Evolutionary conservation across 1,140 invertebrate species (phyloP), one percentile per base, ranked within the genome.

Genomic region (Goniozus legneri): DNA sequence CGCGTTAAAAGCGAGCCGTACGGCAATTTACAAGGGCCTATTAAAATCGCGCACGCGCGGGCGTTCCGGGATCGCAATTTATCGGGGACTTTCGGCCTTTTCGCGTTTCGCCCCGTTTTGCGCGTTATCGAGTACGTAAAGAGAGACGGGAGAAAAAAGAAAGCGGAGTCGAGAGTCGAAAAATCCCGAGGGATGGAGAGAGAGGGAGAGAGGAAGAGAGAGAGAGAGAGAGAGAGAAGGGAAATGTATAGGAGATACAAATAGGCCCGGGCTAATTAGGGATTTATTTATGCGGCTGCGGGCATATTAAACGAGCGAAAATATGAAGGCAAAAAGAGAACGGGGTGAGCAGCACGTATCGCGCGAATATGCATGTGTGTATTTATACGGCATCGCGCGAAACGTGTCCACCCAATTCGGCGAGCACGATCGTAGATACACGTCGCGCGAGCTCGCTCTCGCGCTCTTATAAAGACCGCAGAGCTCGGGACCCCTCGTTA

Each of bases 221-320:
- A 14, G 33, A 16, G 14, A 19, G 39, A 35, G 30, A 40, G 35
- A 30, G 19, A 47, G 41, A 24, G 16, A 24, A 37, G 48, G 15
- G 24, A 19, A 41, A 47, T 32, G 46, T 24, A 30, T 44, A 42
- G 30, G 30, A 53, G 50, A 57, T 61, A 63, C 42, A 58, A 64
- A 64, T 64, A 60, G 57, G 48, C 30, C 24, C 35, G 37, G 49
- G 47, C 32, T 60, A 64, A 64, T 64, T 62, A 64, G 50, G 60
- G 39, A 50, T 60, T 64, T 63, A 58, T 63, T 64, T 64, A 63
- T 60, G 60, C 39, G 42, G 27, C 50, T 35, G 39, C 32, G 45
- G 47, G 46, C 41, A 51, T 63, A 64, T 63, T 63, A 60, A 64
- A 58, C 57, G 52, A 45, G 52, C 47, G 47, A 58, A 64, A 58